Conservation (phyloP, 2,888 invertebrate species). For the Bombylius discolor region DNA sequence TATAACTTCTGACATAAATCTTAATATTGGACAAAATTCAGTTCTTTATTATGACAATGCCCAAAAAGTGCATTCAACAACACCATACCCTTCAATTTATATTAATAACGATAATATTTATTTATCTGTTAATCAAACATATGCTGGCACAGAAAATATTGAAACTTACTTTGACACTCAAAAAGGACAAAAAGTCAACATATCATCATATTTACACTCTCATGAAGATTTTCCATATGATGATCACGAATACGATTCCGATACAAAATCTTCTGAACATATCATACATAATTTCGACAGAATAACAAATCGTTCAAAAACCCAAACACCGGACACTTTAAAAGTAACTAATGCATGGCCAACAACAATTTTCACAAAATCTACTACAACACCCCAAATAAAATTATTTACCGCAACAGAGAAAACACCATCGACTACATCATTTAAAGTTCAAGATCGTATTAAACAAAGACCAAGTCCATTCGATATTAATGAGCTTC, state of each 20-base stretch:
- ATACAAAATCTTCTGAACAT: background rate
- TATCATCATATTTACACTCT: too few relatives aligned
- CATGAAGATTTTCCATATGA: too few relatives aligned
- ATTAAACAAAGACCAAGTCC: background rate
- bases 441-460: background rate
- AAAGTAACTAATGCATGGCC: background rate
- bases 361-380: background rate
- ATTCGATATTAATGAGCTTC: conserved; percentile 4
- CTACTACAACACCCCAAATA: background rate
- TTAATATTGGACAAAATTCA: background rate
- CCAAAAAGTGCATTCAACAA: background rate
- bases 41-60: background rate
- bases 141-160: background rate
- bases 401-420: background rate
- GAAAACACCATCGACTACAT: background rate
- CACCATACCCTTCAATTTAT: too few relatives aligned
- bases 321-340: background rate
- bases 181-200: too few relatives aligned
- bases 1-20: background rate
- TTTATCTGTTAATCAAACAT: background rate
- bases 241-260: background rate
- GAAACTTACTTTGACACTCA: background rate
- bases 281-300: background rate
- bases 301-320: background rate
- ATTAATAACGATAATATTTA: background rate